These are phyloP conservation scores for Gobionotothen gibberifrons DNA, from an alignment of 2,797 vertebrate species.

Conservation along the genomic window DNA sequence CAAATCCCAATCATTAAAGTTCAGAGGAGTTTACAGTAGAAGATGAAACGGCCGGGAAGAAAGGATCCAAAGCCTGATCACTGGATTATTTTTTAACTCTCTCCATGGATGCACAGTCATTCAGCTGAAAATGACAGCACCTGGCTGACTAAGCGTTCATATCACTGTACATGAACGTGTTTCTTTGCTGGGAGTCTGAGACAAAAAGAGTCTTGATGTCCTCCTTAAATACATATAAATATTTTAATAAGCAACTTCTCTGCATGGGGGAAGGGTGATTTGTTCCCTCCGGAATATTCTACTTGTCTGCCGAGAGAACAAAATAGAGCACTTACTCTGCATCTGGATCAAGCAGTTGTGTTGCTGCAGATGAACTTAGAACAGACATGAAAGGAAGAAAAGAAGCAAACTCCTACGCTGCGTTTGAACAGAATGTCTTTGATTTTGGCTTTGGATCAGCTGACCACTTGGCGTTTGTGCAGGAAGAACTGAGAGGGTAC, in stretches of 20 bases:
- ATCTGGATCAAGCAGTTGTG: constrained; percentile 34
- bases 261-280: not conserved
- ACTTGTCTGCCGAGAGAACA: constrained; percentile 22
- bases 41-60: constrained; percentile 8
- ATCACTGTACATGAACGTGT: constrained; percentile 5
- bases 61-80: constrained; percentile 33
- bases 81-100: constrained; percentile 43
- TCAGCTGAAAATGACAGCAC: constrained; percentile 4
- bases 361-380: constrained; percentile 11
- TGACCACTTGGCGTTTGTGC: constrained; percentile 47
- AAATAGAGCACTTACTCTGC: constrained; percentile 13
- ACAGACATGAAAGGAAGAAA: constrained; percentile 30
- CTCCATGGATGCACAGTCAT: constrained; percentile 5
- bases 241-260: constrained; percentile 18
- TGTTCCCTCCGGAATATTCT: not conserved
- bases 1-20: constrained; percentile 68
- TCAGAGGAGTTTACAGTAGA: constrained; percentile 47
- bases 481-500: constrained; percentile 60
- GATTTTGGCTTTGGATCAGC: constrained; percentile 60
- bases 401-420: constrained; percentile 47
- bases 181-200: not conserved
- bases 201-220: not conserved
- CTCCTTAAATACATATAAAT: constrained; percentile 20
- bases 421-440: constrained; percentile 63
- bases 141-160: not conserved